Base-by-base conservation (phyloP, 2,113 vertebrate species). In the Tylochromis polylepis region DNA sequence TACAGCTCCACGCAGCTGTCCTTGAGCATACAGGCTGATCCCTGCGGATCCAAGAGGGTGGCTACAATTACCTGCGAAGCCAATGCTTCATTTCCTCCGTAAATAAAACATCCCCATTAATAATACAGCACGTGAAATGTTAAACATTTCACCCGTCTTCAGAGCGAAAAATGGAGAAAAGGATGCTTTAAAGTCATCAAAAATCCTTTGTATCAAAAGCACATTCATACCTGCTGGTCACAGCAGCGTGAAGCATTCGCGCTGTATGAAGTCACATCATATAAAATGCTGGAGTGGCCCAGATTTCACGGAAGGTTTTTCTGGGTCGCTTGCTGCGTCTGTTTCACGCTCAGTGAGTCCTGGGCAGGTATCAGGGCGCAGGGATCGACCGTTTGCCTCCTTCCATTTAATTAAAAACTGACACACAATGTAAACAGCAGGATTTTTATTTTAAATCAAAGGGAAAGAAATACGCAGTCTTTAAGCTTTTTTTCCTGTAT, bases 101-200 rank as follows among this genome's bases (percentile, higher is more conserved):
- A 79, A 91, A 91, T 92, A 88, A 92, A 90, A 90, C 86, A 90
- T 82, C 3, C 10, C 22, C 22, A 59, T 90, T 8, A 87, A 83
- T 90, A 80, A 91, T 90, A 16, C 85, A 86, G 4, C 75, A 16
- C 2, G 16, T 43, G 49, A 81, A 57, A 56, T 10, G 0, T 24
- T 58, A 79, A 84, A 87, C 65, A 81, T 59, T 34, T 83, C 59
- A 38, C 78, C 43, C 6, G 11, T 6, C n/a, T 49, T 41, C 36
- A 7, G 62, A 65, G 11, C 49, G 80, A 65, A 83, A 62, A 56
- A 34, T 6, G 0, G 27, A 27, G 56, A 29, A 46, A 60, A 29
- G 0, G 3, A 3, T 38, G 20, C 41, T 72, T 75, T 18, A 27
- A 77, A 81, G 58, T 36, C 22, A 60, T 56, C 55, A 38, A 62